Evolutionary conservation across 1,140 invertebrate species (phyloP), one percentile per base, ranked within the genome.

Genomic region (Drosophila fuyamai): DNA sequence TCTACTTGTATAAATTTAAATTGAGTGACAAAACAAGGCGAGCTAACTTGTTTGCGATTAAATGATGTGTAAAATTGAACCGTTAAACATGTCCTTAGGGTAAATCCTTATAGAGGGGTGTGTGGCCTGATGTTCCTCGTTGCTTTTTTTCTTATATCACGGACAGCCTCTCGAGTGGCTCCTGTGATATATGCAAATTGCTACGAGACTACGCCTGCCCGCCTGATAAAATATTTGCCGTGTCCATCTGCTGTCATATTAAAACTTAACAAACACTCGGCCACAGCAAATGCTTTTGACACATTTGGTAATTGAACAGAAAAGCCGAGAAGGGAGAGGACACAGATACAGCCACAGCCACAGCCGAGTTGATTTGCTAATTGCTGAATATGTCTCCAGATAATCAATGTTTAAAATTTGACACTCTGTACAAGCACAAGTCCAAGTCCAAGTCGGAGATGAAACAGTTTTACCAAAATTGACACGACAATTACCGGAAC

Each of bases 351-450:
- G 66, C 57, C 58, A 58, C 47, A 76, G 74, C 81, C 79, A 68
- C 83, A 91, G 60, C 62, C 74, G 77, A 91, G 90, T 91, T 91
- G 90, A 91, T 91, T 91, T 91, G 90, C 90, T 91, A 91, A 91
- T 91, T 91, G 90, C 90, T 90, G 83, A 88, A 91, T 89, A 91
- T 90, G 90, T 91, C 90, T 91, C 85, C 90, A 91, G 90, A 91
- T 91, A 91, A 91, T 91, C 90, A 90, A 88, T 91, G 82, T 90
- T 90, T 88, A 79, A 91, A 83, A 88, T 88, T 84, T 91, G 84
- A 89, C 84, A 89, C 59, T 65, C 40, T 40, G 44, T 44, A 41
- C 53, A 44, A 55, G 74, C 41, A 43, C 50, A 59, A 73, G 71
- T 55, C 63, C 57, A 59, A 76, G 56, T 56, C 56, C 61, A 56